Conservation (phyloP, 2,797 vertebrate species). For the Aphelocoma californica region DNA sequence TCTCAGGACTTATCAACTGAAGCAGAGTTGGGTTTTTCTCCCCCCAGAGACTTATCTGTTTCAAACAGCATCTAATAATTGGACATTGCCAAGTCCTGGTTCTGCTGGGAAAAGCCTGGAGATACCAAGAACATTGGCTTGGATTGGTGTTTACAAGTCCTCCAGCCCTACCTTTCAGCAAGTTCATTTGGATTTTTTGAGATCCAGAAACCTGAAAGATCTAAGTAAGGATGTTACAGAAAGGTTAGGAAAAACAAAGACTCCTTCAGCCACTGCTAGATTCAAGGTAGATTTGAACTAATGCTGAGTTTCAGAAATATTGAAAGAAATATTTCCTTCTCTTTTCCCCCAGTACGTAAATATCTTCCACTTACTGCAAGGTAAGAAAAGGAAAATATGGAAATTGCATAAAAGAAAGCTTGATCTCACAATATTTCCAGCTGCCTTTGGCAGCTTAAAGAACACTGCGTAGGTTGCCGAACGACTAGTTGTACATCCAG, state of each 20-base stretch:
- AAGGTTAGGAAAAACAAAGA: not conserved
- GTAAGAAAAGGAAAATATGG: not conserved
- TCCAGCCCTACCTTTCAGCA: not conserved
- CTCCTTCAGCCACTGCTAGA: not conserved
- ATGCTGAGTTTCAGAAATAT: not conserved
- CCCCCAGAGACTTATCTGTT: not conserved
- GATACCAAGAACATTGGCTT: not conserved
- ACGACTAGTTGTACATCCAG: not conserved
- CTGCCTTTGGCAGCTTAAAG: constrained; percentile 23
- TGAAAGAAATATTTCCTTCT: not conserved
- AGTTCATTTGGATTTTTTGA: not conserved
- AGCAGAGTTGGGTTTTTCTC: not conserved
- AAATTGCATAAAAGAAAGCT: not conserved
- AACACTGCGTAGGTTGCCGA: not conserved
- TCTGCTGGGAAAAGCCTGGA: not conserved
- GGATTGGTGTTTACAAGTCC: not conserved
- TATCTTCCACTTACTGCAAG: not conserved
- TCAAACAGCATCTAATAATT: not conserved
- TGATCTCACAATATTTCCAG: not conserved
- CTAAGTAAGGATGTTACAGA: not conserved
- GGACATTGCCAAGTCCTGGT: not conserved
- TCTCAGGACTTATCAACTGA: not conserved
- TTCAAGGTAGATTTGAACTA: not conserved
- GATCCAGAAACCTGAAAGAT: not conserved
- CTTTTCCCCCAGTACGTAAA: not conserved